phyloP scores from a whole-genome alignment of 2,797 vertebrate genomes.

The Pangasius mekongensis region DNA sequence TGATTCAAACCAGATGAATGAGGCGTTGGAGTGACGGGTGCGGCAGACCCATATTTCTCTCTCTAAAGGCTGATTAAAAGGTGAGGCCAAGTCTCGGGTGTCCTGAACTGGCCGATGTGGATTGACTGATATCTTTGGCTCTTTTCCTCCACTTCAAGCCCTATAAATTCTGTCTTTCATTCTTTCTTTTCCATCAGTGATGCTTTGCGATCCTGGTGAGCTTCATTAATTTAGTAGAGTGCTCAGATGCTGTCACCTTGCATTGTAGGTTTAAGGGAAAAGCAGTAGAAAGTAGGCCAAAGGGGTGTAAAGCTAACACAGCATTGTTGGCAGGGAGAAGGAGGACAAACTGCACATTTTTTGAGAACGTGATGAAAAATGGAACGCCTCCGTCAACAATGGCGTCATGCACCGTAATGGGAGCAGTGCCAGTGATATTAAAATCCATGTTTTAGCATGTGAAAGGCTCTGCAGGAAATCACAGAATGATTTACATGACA shows the following conservation, averaged over 20 bases:
- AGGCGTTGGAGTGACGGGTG: slow-evolving; percentile 66
- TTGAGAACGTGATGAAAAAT: slow-evolving; percentile 51
- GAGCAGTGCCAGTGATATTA: not conserved
- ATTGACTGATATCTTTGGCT: slow-evolving; percentile 40
- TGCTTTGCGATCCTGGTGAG: slow-evolving; percentile 14
- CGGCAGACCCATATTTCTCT: slow-evolving; percentile 76
- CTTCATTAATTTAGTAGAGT: slow-evolving; percentile 47
- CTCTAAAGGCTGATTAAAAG: slow-evolving; percentile 78
- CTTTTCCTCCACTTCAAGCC: slow-evolving; percentile 9
- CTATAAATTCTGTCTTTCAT: slow-evolving; percentile 4
- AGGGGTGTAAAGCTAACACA: slow-evolving; percentile 62
- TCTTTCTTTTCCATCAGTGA: not conserved
- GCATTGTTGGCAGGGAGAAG: slow-evolving; percentile 64
- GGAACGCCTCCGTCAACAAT: slow-evolving; percentile 40
- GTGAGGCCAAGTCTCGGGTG: slow-evolving; percentile 31
- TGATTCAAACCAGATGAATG: slow-evolving; percentile 85
- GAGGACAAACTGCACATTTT: slow-evolving; percentile 66
- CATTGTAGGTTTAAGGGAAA: slow-evolving; percentile 40
- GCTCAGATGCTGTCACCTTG: slow-evolving; percentile 55
- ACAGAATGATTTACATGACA: not conserved
- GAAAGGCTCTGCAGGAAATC: not conserved
- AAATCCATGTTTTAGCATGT: slow-evolving; percentile 12
- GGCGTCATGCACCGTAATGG: slow-evolving; percentile 5
- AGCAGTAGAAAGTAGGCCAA: slow-evolving; percentile 67
- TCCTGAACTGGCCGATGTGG: slow-evolving; percentile 26